Conservation (phyloP, 2,113 vertebrate genomes). For the Uria aalge region DNA sequence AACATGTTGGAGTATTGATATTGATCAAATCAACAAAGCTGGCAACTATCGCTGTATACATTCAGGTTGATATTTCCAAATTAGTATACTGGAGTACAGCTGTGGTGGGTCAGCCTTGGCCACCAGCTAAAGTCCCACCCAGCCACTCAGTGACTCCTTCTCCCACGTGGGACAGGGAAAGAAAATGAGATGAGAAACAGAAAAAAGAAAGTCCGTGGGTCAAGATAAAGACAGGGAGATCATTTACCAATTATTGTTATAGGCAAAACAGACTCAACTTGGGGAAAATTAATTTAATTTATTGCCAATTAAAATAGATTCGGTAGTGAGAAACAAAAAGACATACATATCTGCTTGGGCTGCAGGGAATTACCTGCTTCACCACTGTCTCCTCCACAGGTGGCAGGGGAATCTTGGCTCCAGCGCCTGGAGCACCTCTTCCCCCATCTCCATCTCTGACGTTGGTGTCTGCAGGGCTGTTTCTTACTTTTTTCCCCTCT, state of each 20-base stretch:
- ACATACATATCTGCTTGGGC: background rate
- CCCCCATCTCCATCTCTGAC: rapidly evolving
- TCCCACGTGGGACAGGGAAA: background rate
- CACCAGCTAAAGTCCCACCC: background rate
- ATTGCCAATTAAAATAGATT: background rate
- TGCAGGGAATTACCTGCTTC: background rate
- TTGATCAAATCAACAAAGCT: background rate
- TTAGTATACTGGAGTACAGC: background rate
- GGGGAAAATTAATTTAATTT: background rate
- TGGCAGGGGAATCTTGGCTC: background rate
- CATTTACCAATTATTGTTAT: background rate
- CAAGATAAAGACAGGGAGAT: background rate
- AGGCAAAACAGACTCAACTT: background rate
- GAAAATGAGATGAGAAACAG: background rate
- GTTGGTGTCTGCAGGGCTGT: background rate
- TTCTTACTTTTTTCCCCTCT: background rate
- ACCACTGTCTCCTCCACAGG: background rate
- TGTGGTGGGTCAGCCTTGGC: background rate
- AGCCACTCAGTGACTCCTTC: rapidly evolving
- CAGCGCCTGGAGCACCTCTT: background rate
- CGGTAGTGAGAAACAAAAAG: background rate
- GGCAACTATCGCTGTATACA: background rate
- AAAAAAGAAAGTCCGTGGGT: background rate
- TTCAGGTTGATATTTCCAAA: background rate
- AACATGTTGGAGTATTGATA: background rate